Base-by-base conservation (phyloP, 2,797 vertebrate genomes). In the Chromis chromis region DNA sequence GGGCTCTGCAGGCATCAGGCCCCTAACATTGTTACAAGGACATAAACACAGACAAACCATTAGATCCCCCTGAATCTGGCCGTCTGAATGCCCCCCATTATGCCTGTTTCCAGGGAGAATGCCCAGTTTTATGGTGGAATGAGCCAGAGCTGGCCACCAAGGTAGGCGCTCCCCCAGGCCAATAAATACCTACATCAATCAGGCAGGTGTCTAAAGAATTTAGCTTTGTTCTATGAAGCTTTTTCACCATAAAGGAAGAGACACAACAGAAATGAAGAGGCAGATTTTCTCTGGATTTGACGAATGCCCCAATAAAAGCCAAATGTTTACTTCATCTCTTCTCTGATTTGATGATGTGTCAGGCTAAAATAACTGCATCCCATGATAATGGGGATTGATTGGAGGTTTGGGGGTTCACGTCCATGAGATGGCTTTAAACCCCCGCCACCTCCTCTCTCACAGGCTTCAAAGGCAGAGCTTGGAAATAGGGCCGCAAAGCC, bases 21-120 rank as follows among this genome's bases (percentile, higher is more conserved):
- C 89, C 84, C 87, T 89, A 95, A 94, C 94, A 95, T 94, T 95
- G 95, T 95, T 95, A 92, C 87, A 91, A 90, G 94, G 95, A 95
- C 91, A 90, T 94, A 96, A 96, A 96, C 93, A 94, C 91, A 93
- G 94, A 95, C 94, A 94, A 93, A 91, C 94, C 95, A 95, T 95
- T 94, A 94, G 94, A 95, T 94, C 86, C 86, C 89, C 83, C 81
- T 89, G 94, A 95, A 95, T 95, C 94, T 93, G 93, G 93, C 90
- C 76, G 77, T 83, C 92, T 95, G 92, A 95, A 94, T 94, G 88
- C 90, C 88, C 89, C 91, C 93, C 58, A 93, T 96, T 95, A 95
- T 96, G 93, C 58, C 58, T 84, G 92, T 93, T 90, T 89, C 94
- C 93, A 94, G 91, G 91, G 91, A 93, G 91, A 67, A 78, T 77